Conservation (phyloP, 2,888 invertebrate species). For the Drosophila sordidapex region DNA sequence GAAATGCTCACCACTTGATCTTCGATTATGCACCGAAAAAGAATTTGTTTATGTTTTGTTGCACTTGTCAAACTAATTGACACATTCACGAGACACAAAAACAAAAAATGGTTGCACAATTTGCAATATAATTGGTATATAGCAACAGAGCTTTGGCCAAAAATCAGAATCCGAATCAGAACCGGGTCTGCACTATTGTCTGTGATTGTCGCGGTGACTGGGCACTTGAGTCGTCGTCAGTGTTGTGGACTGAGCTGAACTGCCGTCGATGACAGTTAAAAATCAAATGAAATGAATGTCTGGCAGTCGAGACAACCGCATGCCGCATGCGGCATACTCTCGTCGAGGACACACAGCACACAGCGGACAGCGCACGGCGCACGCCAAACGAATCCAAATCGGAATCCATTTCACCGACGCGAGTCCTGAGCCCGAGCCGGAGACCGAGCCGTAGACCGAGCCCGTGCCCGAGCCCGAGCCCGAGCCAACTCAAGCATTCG, state of each 20-base stretch:
- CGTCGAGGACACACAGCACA: slow-evolving; percentile 13
- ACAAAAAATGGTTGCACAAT: not conserved
- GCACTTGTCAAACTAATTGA: slow-evolving; percentile 7
- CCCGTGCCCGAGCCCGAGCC: slow-evolving; percentile 1
- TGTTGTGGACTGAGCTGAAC: slow-evolving; percentile 54
- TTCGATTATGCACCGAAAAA: not conserved
- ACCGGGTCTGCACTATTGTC: not conserved
- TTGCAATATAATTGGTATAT: not conserved
- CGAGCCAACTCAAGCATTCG: slow-evolving; percentile 49
- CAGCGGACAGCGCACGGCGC: slow-evolving; percentile 36
- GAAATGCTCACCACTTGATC: slow-evolving; percentile 22
- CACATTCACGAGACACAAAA: slow-evolving; percentile 29
- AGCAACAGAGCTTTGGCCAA: not conserved
- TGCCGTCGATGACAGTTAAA: slow-evolving; percentile 84
- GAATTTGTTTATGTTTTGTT: not conserved
- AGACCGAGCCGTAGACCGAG: slow-evolving; percentile 4
- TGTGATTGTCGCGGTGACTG: slow-evolving; percentile 10
- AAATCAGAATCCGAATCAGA: slow-evolving; percentile 6
- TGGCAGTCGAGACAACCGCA: slow-evolving; percentile 29
- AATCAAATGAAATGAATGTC: slow-evolving; percentile 84
- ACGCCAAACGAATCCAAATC: slow-evolving; percentile 27
- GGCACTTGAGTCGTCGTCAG: slow-evolving; percentile 8
- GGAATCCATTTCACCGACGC: slow-evolving; percentile 31
- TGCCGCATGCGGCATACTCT: slow-evolving; percentile 38
- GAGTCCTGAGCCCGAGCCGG: slow-evolving; percentile 30